A percentile compares a stretch with the other conserved stretches of the same genome.
phyloP scores from a whole-genome alignment of 2,113 vertebrate species.

The Ctenomys sociabilis region DNA sequence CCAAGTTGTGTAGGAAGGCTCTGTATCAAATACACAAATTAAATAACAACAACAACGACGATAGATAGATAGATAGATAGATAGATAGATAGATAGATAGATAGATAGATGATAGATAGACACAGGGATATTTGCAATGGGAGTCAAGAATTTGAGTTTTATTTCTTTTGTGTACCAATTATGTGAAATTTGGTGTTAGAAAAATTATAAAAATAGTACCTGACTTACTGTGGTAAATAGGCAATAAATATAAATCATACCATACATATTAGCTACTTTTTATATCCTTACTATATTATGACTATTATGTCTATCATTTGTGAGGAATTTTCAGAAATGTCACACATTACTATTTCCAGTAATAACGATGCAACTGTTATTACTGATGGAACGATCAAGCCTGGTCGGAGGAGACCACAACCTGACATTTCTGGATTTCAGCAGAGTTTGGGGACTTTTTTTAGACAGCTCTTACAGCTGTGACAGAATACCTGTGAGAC shows the following conservation, averaged over 20 bases:
- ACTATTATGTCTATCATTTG: neutral
- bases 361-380: neutral
- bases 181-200: neutral
- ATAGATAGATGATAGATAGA: too few relatives aligned
- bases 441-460: neutral
- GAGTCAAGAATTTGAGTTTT: neutral
- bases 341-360: neutral
- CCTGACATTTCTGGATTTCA: neutral
- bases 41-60: too few relatives aligned
- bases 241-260: neutral
- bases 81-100: too few relatives aligned
- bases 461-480: neutral
- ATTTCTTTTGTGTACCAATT: neutral
- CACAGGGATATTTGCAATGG: neutral
- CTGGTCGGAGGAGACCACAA: neutral
- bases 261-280: neutral
- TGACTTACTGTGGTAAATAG: neutral
- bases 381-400: neutral
- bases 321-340: constrained; percentile 1
- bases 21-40: too few relatives aligned
- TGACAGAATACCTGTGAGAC: neutral
- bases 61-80: too few relatives aligned
- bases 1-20: too few relatives aligned
- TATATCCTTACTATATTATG: neutral
- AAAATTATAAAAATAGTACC: neutral